Conservation (phyloP, 2,888 invertebrate species). For the Doris montereyensis region DNA sequence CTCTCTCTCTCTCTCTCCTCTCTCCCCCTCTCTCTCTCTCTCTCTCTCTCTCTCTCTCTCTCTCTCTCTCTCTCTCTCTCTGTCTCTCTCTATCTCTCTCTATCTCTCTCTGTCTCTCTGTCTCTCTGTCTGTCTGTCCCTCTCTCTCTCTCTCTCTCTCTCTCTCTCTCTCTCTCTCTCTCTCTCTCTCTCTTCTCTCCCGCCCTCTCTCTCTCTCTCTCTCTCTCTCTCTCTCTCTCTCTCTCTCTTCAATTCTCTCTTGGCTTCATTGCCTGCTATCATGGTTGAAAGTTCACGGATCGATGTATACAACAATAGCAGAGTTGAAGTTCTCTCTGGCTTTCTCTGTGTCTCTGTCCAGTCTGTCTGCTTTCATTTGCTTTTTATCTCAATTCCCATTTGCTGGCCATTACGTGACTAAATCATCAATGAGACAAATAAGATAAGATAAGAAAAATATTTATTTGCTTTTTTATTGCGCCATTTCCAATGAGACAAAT, state of each 20-base stretch:
- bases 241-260: not conserved
- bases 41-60: constrained; percentile 12
- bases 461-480: too few relatives aligned
- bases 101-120: constrained; percentile 5
- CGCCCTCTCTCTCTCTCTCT: not conserved
- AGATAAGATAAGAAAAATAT: too few relatives aligned
- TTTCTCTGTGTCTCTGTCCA: too few relatives aligned
- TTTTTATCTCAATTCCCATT: too few relatives aligned
- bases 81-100: constrained; percentile 2
- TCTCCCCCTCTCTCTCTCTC: not conserved
- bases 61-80: not conserved
- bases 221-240: not conserved
- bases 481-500: too few relatives aligned
- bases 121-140: not conserved
- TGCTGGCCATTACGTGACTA: too few relatives aligned
- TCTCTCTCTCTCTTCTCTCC: constrained; percentile 10
- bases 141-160: constrained; percentile 8
- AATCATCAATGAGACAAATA: too few relatives aligned
- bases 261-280: too few relatives aligned
- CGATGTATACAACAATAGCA: too few relatives aligned
- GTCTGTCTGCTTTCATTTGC: too few relatives aligned
- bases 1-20: not conserved
- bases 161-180: constrained; percentile 5
- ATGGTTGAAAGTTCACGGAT: too few relatives aligned
- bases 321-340: too few relatives aligned